phyloP scores from a whole-genome alignment of 2,113 vertebrate species.

The Callopanchax toddi region DNA sequence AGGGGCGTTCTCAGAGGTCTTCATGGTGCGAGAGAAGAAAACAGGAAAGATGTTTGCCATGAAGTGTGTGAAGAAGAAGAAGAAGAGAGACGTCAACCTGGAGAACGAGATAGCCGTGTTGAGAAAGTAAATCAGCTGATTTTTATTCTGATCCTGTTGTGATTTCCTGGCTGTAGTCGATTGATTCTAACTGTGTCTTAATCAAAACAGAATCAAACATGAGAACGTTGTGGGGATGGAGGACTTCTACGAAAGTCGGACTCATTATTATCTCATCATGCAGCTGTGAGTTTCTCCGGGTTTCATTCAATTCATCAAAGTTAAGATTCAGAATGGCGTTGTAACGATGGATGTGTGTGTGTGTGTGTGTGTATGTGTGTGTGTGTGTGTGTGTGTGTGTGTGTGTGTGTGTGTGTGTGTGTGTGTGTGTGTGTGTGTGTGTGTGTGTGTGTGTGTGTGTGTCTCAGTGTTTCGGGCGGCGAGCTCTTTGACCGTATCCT shows the following conservation, averaged over 20 bases:
- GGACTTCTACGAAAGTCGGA: conserved; percentile 92
- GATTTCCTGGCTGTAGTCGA: no score
- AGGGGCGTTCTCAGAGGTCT: conserved; percentile 96
- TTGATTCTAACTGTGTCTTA: neutral
- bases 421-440: no score
- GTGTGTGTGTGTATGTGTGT: no score
- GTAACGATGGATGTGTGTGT: neutral
- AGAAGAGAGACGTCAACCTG: conserved; percentile 85
- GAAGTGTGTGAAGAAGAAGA: conserved; percentile 97
- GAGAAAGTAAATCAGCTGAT: conserved; percentile 81
- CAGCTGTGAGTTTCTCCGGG: conserved; percentile 88
- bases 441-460: neutral
- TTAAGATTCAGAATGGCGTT: fast-evolving
- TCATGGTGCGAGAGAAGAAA: conserved; percentile 92
- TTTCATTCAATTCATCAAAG: neutral
- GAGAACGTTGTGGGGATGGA: conserved; percentile 95
- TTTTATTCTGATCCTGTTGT: no score
- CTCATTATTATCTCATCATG: conserved; percentile 96
- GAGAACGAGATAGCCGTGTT: conserved; percentile 96
- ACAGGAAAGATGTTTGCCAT: conserved; percentile 90
- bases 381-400: no score
- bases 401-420: no score
- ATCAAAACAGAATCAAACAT: conserved; percentile 88
- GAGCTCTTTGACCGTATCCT: conserved; percentile 97
- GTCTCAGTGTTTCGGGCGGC: conserved; percentile 89